Evolutionary conservation across 1,140 invertebrate species (phyloP), one percentile per base, ranked within the genome.

Genomic region (Lasaia peninsularis): DNA sequence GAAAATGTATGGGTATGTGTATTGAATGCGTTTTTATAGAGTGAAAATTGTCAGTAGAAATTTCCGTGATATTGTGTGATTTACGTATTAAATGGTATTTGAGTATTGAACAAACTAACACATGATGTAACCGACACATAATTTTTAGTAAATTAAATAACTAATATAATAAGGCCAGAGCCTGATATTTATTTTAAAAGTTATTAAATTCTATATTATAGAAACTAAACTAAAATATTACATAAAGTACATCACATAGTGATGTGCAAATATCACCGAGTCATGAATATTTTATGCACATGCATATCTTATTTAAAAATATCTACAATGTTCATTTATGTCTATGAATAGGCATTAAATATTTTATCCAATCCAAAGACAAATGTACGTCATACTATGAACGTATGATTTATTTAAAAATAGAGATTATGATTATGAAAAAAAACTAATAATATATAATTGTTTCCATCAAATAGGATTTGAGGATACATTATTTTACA

Each of bases 271-370:
- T 44, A 20, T 44, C 40, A 44, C 40, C 40, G 40, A 44, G 40
- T 44, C 40, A 44, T 44, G 16, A 44, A 20, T 20, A 18, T 11
- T 28, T 28, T 6, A 28, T 28, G 24, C 24, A 28, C 28, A 58
- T 61, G 48, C 35, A 59, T 52, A 58, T 63, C 60, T 72, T 74
- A 72, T 71, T 67, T 71, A 50, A 56, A 58, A 58, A 10, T 2
- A 11, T 28, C 14, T 16, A 32, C n/a, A 52, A 32, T 62, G 37
- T 57, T 40, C 52, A 52, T 78, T 83, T 78, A 81, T 81, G 77
- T 71, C 78, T 81, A 84, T 70, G 61, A 75, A 80, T 80, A 84
- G 80, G 73, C 76, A 80, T 55, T 77, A 33, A 67, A 71, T 72
- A 67, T 74, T 69, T 49, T 53, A 52, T 53, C 12, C 24, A 34